Conservation (phyloP, 2,888 invertebrate species). For the Adelphocoris suturalis region DNA sequence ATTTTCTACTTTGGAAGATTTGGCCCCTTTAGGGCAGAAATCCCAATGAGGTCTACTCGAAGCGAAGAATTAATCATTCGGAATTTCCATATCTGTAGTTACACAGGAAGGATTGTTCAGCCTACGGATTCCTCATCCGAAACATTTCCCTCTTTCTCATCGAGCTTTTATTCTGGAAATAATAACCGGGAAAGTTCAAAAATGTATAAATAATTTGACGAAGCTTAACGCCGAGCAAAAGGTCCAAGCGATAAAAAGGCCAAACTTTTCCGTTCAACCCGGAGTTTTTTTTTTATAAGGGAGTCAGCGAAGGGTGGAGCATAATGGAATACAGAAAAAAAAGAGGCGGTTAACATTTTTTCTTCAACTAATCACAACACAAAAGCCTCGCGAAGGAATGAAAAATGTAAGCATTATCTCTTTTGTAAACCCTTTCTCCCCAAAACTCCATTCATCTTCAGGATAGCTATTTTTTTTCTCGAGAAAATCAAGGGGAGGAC, state of each 20-base stretch:
- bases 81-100: too few species aligned
- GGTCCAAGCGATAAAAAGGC: slow-evolving; percentile 27
- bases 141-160: not conserved
- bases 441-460: not conserved
- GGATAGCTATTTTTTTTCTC: not conserved
- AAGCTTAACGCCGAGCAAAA: slow-evolving; percentile 35
- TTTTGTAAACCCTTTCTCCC: slow-evolving; percentile 39
- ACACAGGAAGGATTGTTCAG: not conserved
- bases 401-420: slow-evolving; percentile 39
- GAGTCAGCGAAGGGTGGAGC: not conserved
- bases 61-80: too few species aligned
- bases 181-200: slow-evolving; percentile 9
- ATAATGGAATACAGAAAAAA: slow-evolving; percentile 44
- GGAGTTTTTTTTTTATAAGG: not conserved
- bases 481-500: not conserved
- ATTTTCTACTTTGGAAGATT: too few species aligned
- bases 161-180: slow-evolving; percentile 1
- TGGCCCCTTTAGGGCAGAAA: too few species aligned
- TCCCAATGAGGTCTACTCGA: too few species aligned
- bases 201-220: slow-evolving; percentile 34
- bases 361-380: slow-evolving; percentile 49
- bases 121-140: not conserved
- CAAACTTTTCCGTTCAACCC: slow-evolving; percentile 37
- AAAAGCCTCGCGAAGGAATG: slow-evolving; percentile 47
- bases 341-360: slow-evolving; percentile 26